These are phyloP conservation scores for Prochilodus magdalenae DNA, from an alignment of 2,113 vertebrate genomes.

Conservation along the genomic window DNA sequence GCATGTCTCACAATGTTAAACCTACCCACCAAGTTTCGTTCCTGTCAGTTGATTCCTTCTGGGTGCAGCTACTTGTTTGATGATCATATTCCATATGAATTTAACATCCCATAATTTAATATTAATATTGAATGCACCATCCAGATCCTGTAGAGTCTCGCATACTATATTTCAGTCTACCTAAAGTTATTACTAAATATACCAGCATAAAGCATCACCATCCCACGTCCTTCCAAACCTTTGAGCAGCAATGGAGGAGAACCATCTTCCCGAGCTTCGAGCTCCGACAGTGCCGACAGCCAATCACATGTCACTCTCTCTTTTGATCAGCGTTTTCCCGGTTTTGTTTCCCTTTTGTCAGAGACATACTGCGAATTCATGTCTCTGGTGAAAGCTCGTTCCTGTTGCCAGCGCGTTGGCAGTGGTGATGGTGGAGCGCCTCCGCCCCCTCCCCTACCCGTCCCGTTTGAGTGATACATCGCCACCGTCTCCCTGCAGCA, in stretches of 20 bases:
- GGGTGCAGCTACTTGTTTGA: no score
- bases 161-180: no score
- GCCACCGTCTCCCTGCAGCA: not conserved
- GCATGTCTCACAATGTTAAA: no score
- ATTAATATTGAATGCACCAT: no score
- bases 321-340: slow-evolving; percentile 10
- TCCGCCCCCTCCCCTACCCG: not conserved
- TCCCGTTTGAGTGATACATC: not conserved
- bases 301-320: not conserved
- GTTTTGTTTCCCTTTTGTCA: slow-evolving; percentile 8
- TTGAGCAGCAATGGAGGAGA: not conserved
- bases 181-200: not conserved
- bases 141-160: no score
- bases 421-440: not conserved
- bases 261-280: not conserved
- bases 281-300: not conserved
- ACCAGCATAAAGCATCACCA: not conserved
- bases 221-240: not conserved
- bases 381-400: not conserved
- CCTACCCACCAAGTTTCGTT: no score
- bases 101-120: no score
- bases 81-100: no score
- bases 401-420: not conserved
- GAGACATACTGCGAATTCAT: not conserved
- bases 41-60: no score